A percentile compares a stretch with the other conserved stretches of the same genome.
Evolutionary conservation across 2,113 vertebrate genomes (phyloP).

Genomic region (Cardinalis cardinalis): DNA sequence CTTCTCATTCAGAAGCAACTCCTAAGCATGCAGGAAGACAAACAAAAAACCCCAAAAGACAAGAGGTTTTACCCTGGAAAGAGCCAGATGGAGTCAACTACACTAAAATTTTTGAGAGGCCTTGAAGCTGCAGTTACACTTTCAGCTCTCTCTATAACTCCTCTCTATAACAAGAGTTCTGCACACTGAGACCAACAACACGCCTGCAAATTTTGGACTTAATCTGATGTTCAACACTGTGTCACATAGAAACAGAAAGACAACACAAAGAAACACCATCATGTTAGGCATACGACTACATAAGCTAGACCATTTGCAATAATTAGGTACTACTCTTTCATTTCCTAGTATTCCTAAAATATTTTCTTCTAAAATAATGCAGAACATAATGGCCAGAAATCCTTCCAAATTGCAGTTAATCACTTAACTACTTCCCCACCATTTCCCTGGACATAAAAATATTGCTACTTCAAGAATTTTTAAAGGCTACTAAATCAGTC

Average conservation of each 20-base stretch:
- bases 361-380: neutral
- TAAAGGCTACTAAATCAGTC: neutral
- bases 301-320: neutral
- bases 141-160: neutral
- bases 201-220: neutral
- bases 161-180: neutral
- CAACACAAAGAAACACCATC: constrained; percentile 45
- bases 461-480: neutral
- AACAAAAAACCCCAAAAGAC: neutral
- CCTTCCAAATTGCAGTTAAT: neutral
- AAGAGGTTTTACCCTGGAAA: neutral
- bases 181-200: neutral
- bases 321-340: neutral
- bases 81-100: neutral
- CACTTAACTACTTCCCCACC: neutral
- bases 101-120: neutral
- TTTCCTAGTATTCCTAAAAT: neutral
- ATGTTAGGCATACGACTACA: neutral
- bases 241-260: constrained; percentile 41
- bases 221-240: neutral
- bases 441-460: neutral
- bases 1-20: neutral
- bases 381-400: neutral
- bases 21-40: neutral
- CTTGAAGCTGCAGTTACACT: neutral